These are phyloP conservation scores for Strigamia transsilvanica DNA, from an alignment of 2,888 invertebrate genomes.

Conservation along the genomic window DNA sequence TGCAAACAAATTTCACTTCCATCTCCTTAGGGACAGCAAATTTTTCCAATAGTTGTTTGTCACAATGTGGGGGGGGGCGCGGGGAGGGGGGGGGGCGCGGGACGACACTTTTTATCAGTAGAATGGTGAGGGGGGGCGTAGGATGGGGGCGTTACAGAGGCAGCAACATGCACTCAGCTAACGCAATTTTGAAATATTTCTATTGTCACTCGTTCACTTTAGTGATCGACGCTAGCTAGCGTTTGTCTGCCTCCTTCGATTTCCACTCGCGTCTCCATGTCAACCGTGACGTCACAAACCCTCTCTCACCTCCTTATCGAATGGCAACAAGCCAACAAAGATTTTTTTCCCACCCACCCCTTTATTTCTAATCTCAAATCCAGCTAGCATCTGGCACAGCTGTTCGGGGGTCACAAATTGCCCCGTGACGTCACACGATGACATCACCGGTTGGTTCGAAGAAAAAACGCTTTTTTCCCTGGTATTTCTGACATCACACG, in stretches of 20 bases:
- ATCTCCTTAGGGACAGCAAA: conserved; percentile 20
- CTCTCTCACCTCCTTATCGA: background rate
- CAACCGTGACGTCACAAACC: conserved; percentile 3
- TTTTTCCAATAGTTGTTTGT: conserved; percentile 38
- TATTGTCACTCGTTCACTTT: conserved; percentile 21
- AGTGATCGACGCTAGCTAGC: conserved; percentile 12
- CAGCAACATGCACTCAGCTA: conserved; percentile 27
- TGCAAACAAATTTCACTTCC: conserved; percentile 31
- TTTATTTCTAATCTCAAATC: conserved; percentile 3
- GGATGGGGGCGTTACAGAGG: background rate
- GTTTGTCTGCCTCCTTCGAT: conserved; percentile 15
- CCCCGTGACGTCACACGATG: background rate
- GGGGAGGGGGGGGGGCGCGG: background rate
- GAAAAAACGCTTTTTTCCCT: background rate
- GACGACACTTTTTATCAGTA: conserved; percentile 1
- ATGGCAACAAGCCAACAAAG: background rate
- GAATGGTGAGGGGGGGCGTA: background rate
- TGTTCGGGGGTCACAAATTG: conserved; percentile 29
- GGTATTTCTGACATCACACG: background rate
- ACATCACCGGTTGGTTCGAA: background rate
- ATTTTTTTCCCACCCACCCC: background rate
- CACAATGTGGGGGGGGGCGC: background rate
- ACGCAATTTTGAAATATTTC: conserved; percentile 33
- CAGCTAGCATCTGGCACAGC: conserved; percentile 17
- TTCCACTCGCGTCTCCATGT: conserved; percentile 19